Evolutionary conservation across 1,140 invertebrate genomes (phyloP).

Genomic region (Penaeus indicus): DNA sequence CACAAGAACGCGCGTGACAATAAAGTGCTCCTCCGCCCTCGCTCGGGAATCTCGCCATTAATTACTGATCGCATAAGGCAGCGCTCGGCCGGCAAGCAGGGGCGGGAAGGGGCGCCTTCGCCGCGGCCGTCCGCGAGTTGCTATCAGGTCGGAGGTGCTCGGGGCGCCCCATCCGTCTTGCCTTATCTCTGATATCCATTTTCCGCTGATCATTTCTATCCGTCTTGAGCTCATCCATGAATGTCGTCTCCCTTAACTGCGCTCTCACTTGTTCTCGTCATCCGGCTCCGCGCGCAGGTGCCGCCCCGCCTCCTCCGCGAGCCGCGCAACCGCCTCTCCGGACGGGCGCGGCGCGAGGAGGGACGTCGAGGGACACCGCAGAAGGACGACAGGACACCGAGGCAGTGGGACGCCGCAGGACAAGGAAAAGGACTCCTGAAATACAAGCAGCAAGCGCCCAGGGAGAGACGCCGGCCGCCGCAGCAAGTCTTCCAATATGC

Average conservation of each 20-base stretch:
- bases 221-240: conserved; percentile 55
- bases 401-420: too few relatives aligned
- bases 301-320: neutral
- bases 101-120: neutral
- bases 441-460: too few relatives aligned
- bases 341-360: too few relatives aligned
- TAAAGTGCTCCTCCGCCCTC: neutral
- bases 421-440: too few relatives aligned
- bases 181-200: conserved; percentile 48
- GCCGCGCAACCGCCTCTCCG: neutral
- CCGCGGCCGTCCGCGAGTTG: neutral
- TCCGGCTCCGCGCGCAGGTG: neutral
- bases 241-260: conserved; percentile 15
- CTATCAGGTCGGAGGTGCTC: neutral
- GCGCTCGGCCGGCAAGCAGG: neutral
- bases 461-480: neutral
- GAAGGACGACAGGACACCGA: too few relatives aligned
- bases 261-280: conserved; percentile 1
- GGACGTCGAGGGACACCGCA: too few relatives aligned
- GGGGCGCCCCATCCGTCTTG: conserved; percentile 53
- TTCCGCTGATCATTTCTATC: conserved; percentile 51
- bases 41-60: conserved; percentile 30
- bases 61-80: conserved; percentile 29
- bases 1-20: conserved; percentile 6
- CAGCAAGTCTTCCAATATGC: conserved; percentile 33